A percentile compares a stretch with the other conserved stretches of the same genome.
Conservation (phyloP, 2,888 invertebrate species). For the Phyllotreta striolata region DNA sequence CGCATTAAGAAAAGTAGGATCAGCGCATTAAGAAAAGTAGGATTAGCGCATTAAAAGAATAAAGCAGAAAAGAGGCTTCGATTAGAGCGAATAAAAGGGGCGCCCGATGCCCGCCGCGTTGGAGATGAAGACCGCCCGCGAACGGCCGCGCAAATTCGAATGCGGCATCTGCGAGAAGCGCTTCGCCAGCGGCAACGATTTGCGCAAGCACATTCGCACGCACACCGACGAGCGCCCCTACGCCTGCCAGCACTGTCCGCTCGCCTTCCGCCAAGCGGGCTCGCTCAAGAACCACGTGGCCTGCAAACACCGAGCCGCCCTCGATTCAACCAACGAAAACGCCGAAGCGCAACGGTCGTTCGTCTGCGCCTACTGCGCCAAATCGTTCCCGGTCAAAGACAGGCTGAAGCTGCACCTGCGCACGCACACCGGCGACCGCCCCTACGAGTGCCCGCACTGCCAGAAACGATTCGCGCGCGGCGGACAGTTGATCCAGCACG, state of each 20-base stretch:
- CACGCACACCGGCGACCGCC: conserved; percentile 76
- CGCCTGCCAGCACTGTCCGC: conserved; percentile 69
- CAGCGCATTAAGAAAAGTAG: too few relatives aligned
- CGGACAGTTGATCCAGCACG: conserved; percentile 79
- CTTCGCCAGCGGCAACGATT: conserved; percentile 71
- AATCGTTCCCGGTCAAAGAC: conserved; percentile 79
- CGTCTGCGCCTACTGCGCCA: conserved; percentile 77
- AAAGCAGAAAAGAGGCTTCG: too few relatives aligned
- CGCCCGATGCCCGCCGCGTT: too few relatives aligned
- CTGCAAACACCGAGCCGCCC: conserved; percentile 57
- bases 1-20: too few relatives aligned
- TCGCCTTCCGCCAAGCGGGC: conserved; percentile 70
- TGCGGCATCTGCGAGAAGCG: conserved; percentile 72
- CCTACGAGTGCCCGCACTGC: conserved; percentile 71
- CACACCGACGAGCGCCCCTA: conserved; percentile 73
- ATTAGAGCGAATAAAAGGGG: too few relatives aligned
- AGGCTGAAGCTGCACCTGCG: conserved; percentile 76
- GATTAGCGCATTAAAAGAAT: too few relatives aligned
- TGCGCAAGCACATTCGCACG: conserved; percentile 72
- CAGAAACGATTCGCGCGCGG: conserved; percentile 74
- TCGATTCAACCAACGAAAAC: conserved; percentile 57
- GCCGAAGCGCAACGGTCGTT: conserved; percentile 63
- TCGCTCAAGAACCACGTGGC: conserved; percentile 72
- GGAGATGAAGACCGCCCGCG: conserved; percentile 57
- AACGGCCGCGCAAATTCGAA: conserved; percentile 60